phyloP scores from a whole-genome alignment of 2,888 invertebrate genomes.

The Acleris laterana region DNA sequence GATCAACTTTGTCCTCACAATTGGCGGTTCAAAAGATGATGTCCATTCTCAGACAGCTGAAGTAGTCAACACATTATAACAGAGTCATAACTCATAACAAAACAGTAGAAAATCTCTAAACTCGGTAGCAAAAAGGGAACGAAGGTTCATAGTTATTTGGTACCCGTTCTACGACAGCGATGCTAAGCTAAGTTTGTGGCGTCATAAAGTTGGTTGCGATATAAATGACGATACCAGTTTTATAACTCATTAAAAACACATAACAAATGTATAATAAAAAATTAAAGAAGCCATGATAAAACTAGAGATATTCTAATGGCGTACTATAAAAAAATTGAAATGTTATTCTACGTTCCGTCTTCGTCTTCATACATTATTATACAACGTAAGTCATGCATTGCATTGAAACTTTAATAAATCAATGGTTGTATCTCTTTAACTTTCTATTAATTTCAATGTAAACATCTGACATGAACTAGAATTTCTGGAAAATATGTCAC shows the following conservation, averaged over 20 bases:
- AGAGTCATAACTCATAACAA: background rate
- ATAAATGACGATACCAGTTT: conserved; percentile 24
- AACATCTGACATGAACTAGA: background rate
- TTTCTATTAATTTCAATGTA: no score
- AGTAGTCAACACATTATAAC: conserved; percentile 2
- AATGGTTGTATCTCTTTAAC: no score
- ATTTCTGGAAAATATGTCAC: background rate
- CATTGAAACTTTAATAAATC: no score
- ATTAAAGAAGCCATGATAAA: conserved; percentile 16
- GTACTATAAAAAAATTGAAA: background rate
- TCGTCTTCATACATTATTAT: no score
- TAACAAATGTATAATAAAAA: conserved; percentile 15
- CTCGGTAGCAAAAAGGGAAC: background rate
- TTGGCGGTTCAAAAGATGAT: conserved; percentile 11
- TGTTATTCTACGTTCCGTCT: background rate
- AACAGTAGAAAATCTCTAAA: background rate
- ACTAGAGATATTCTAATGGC: conserved; percentile 8
- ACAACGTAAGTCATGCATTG: no score
- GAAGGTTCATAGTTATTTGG: background rate
- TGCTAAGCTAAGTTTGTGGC: background rate
- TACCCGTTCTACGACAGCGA: background rate
- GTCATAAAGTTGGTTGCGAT: conserved; percentile 18
- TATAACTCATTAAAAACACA: conserved; percentile 18
- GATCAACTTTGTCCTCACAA: conserved; percentile 33
- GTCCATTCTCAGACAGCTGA: conserved; percentile 6